Base-by-base conservation (phyloP, 2,113 vertebrate species). In the Cryptomyrus ogoouensis region DNA sequence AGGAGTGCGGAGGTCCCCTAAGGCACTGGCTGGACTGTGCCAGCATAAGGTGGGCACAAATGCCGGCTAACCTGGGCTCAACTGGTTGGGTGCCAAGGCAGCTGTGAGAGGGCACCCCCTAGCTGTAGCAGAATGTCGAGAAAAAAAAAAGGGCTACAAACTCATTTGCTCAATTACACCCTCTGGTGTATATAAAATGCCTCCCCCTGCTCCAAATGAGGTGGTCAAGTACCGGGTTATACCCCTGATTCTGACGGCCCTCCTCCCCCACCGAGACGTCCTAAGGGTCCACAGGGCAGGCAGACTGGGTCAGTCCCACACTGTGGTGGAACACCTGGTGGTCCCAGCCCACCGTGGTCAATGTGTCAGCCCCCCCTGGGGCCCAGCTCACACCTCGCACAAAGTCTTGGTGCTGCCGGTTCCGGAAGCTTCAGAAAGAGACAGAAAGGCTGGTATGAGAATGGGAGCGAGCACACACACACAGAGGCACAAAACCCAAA, bases 311-410 rank as follows among this genome's bases (percentile, higher is more conserved):
- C 84, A 83, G 90, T 12, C 92, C 94, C 56, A 97, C 91, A 0
- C 93, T 93, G 93, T 99, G 98, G 93, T 99, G 98, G 80, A 99
- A 95, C 91, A 99, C 98, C 85, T 97, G 97, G 91, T 99, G 98
- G 93, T 99, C 98, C 98, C 98, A 99, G 90, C 98, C 98, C 50
- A 97, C 96, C 0, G 98, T 99, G 1, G 97, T 99, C 85, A 99
- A 95, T 17, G 95, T 94, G 92, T 95, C 93, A 13, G 97, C 93
- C n/a, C 95, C 96, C 44, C 94, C 94, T 0, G 97, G 97, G 80
- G 95, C 97, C 98, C 98, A 99, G 0, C 96, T 96, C 47, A 97
- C 96, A 44, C 97, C 97, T 90, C 94, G 96, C 44, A 98, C 97
- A 92, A 98, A 99, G 93, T 99, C 98, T 93, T 94, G 96, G 91